Percentiles rank a stretch among this genome's conserved stretches.
Evolutionary conservation across 2,797 vertebrate species (phyloP).

Genomic region (Mus spretus): DNA sequence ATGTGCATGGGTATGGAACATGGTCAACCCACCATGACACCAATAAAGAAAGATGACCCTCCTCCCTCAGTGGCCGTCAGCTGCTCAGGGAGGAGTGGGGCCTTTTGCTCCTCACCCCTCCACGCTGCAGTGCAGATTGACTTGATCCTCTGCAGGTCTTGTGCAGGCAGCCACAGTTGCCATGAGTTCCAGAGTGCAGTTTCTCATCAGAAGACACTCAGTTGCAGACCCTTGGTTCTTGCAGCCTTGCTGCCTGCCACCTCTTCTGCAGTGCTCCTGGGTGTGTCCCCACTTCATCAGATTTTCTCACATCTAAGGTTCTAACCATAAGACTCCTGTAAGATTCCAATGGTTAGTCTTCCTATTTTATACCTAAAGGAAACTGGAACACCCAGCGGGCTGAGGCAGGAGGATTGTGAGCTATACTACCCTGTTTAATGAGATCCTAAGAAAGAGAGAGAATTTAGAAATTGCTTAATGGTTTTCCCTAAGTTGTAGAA

Average conservation of each 20-base stretch:
- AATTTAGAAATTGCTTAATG: background rate
- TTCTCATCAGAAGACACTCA: background rate
- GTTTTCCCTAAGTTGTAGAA: background rate
- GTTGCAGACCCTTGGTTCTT: background rate
- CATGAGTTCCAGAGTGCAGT: background rate
- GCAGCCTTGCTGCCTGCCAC: no score
- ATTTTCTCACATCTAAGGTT: background rate
- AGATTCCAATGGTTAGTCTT: background rate
- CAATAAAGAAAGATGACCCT: background rate
- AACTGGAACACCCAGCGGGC: background rate
- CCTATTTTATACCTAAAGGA: background rate
- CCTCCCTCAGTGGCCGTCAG: background rate
- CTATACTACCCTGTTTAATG: background rate
- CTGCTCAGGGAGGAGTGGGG: background rate
- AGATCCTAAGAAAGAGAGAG: background rate
- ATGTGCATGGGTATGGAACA: background rate
- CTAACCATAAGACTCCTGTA: no score
- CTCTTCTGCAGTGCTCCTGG: background rate
- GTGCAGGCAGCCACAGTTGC: background rate
- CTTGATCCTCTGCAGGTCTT: background rate
- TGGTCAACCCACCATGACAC: background rate
- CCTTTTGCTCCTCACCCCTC: background rate
- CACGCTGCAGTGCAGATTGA: no score
- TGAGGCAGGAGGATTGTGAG: background rate
- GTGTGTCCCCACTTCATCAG: background rate